phyloP scores from a whole-genome alignment of 2,888 invertebrate species.

The Acanthococcus lagerstroemiae region DNA sequence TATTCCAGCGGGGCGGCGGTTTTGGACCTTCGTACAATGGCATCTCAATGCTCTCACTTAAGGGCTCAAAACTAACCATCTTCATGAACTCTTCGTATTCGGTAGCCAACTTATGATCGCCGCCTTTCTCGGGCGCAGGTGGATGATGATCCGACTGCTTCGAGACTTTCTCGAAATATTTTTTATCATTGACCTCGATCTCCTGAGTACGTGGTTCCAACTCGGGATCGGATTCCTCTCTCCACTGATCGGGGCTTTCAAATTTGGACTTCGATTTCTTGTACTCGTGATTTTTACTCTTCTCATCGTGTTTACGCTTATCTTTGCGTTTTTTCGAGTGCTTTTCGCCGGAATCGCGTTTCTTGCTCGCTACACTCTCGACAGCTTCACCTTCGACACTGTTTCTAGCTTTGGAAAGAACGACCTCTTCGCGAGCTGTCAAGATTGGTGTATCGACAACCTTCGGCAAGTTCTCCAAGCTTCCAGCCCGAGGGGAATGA shows the following conservation, averaged over 20 bases:
- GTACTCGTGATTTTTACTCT: not conserved
- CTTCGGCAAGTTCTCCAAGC: too few species aligned
- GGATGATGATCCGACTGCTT: too few species aligned
- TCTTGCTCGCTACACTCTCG: not conserved
- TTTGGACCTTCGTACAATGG: constrained; percentile 11
- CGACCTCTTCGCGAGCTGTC: too few species aligned
- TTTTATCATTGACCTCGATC: too few species aligned
- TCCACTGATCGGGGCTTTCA: not conserved
- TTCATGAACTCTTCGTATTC: constrained; percentile 34
- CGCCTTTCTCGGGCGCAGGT: too few species aligned
- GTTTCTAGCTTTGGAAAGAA: too few species aligned
- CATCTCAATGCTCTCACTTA: not conserved
- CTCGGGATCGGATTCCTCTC: too few species aligned
- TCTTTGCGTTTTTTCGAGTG: not conserved
- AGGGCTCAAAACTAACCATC: constrained; percentile 23
- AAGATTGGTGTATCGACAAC: too few species aligned
- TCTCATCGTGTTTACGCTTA: not conserved
- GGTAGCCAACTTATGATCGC: constrained; percentile 19
- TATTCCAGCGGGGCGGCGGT: not conserved
- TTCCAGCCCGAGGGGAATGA: too few species aligned
- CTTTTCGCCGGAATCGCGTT: not conserved
- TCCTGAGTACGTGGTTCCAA: too few species aligned
- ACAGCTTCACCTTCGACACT: too few species aligned
- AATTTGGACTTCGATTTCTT: not conserved
- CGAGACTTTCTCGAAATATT: too few species aligned